Evolutionary conservation across 2,888 invertebrate genomes (phyloP), one percentile per base, ranked within the genome.

Genomic region (Parnassius glacialis): DNA sequence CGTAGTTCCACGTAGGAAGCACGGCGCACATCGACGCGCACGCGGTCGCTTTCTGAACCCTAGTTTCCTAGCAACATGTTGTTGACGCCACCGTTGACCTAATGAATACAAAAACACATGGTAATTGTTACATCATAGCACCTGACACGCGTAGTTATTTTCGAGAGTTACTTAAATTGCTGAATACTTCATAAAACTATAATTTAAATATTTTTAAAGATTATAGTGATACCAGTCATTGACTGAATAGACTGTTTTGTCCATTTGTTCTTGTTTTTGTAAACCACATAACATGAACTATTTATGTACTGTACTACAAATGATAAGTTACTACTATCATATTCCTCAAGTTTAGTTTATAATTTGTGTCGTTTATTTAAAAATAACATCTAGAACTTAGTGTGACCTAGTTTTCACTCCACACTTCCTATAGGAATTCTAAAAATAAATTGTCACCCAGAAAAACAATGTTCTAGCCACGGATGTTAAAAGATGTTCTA

Each of bases 31-130:
- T 75, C 80, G 74, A 74, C 81, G 80, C 70, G 72, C 74, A 73
- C 81, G 79, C 83, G 80, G 72, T 66, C 65, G 66, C 69, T 58
- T 64, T 74, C 74, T 68, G 68, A 70, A 72, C 78, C 79, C 75
- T 80, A 88, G 90, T 91, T 86, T 90, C 90, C 87, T 91, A 91
- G 90, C 90, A 91, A 91, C 90, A 86, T 80, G 84, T 84, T 89
- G 90, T 91, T 91, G 90, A 90, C 84, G 84, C 86, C 79, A 67
- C 81, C 80, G 83, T 83, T 87, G 85, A 86, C 85, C 87, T 79
- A 83, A 83, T 86, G 84, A 87, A 87, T 79, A 87, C 87, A 87
- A 87, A 81, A 87, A 87, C 89, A 88, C 87, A 86, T 87, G 87
- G 81, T 81, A 78, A 80, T 81, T 80, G 83, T 89, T 90, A 90